These are phyloP conservation scores for Montipora cactus DNA, from an alignment of 64 coral and sea anemone species.

Conservation along the genomic window DNA sequence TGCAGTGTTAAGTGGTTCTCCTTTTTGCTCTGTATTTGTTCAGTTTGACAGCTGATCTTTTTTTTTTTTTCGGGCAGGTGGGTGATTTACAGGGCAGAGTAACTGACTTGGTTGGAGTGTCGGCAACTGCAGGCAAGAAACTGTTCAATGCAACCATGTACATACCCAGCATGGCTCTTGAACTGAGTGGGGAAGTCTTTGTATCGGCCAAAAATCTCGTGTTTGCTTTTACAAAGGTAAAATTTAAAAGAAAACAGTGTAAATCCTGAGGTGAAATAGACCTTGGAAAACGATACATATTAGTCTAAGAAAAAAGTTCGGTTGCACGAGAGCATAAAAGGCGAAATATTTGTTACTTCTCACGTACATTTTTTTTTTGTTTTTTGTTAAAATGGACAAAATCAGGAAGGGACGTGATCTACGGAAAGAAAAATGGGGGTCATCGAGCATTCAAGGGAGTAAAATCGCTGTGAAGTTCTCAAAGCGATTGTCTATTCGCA, in stretches of 20 bases:
- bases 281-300: too few species aligned
- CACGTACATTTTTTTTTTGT: too few species aligned
- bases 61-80: conserved; percentile 35
- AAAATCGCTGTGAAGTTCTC: too few species aligned
- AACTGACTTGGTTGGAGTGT: conserved; percentile 56
- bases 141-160: conserved; percentile 82
- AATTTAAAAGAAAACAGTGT: neutral
- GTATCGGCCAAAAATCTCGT: conserved; percentile 89
- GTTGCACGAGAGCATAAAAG: too few species aligned
- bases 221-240: conserved; percentile 93
- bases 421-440: too few species aligned
- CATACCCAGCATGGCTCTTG: conserved; percentile 86
- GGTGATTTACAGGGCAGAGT: conserved; percentile 62
- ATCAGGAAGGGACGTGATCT: too few species aligned
- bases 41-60: neutral
- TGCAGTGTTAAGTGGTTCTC: neutral
- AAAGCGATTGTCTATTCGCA: too few species aligned
- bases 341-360: too few species aligned
- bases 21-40: neutral
- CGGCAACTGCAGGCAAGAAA: conserved; percentile 78
- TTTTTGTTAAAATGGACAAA: too few species aligned
- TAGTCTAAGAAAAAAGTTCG: too few species aligned
- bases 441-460: too few species aligned
- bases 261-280: too few species aligned
- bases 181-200: conserved; percentile 85